Evolutionary conservation across 2,113 vertebrate species (phyloP).

Genomic region (Cottus gobio): DNA sequence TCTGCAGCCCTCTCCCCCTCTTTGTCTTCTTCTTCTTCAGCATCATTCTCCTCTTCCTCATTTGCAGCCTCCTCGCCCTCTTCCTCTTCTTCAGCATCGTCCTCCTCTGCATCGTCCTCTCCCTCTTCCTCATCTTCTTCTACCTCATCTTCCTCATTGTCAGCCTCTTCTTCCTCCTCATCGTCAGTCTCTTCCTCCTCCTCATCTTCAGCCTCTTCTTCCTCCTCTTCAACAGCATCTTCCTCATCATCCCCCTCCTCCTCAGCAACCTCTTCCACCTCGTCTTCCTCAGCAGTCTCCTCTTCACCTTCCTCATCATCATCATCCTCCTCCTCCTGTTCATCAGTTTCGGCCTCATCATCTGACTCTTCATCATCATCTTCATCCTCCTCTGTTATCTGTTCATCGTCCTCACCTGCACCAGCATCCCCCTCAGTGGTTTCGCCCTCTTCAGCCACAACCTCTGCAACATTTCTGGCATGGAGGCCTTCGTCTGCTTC

Average conservation of each 20-base stretch:
- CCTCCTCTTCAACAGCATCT: neutral
- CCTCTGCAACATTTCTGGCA: constrained; percentile 27
- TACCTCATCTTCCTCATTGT: neutral
- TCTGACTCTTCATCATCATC: constrained; percentile 3
- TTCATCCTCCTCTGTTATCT: constrained; percentile 20
- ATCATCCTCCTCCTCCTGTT: constrained; percentile 14
- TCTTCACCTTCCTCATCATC: neutral
- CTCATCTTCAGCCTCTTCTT: neutral
- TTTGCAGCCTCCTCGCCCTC: neutral
- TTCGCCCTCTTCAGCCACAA: constrained; percentile 35
- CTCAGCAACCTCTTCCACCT: neutral
- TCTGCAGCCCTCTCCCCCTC: neutral
- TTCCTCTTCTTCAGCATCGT: neutral
- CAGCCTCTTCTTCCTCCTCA: constrained; percentile 4
- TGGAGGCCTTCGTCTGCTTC: constrained; percentile 32
- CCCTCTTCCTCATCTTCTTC: neutral
- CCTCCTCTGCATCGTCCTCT: neutral
- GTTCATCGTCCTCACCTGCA: constrained; percentile 14
- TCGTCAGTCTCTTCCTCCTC: neutral
- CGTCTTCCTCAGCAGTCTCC: neutral
- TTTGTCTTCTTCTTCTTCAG: neutral
- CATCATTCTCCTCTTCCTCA: neutral
- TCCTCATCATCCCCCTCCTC: constrained; percentile 16
- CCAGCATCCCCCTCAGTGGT: neutral
- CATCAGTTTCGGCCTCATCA: constrained; percentile 1